These are phyloP conservation scores for Dipodomys stephensi DNA, from an alignment of 2,113 vertebrate species.

Conservation along the genomic window DNA sequence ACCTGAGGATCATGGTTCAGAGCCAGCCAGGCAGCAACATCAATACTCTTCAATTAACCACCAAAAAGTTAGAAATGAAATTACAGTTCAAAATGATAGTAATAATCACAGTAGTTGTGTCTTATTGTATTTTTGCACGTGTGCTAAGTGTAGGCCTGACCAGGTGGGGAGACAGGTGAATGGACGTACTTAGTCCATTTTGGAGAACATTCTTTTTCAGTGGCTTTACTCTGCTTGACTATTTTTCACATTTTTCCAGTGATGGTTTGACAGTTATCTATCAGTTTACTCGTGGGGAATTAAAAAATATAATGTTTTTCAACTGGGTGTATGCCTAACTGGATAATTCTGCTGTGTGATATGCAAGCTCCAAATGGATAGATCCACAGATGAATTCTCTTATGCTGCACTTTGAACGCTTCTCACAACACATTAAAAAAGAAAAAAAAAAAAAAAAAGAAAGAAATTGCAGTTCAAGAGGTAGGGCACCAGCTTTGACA, in stretches of 20 bases:
- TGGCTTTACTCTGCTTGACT: conserved; percentile 38
- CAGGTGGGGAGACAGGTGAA: conserved; percentile 65
- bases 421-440: conserved; percentile 81
- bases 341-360: conserved; percentile 59
- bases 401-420: conserved; percentile 80
- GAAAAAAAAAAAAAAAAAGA: too few species aligned
- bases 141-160: conserved; percentile 76
- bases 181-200: conserved; percentile 67
- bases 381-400: conserved; percentile 78
- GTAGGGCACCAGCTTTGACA: too few species aligned
- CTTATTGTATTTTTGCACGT: conserved; percentile 83
- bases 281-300: conserved; percentile 72
- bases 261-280: background rate
- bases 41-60: too few species aligned
- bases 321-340: conserved; percentile 73
- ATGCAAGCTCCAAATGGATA: conserved; percentile 44
- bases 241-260: conserved; percentile 62
- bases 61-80: too few species aligned
- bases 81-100: conserved; percentile 72
- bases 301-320: conserved; percentile 73
- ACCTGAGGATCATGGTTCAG: too few species aligned
- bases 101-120: conserved; percentile 82
- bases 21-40: too few species aligned
- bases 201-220: conserved; percentile 79
- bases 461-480: too few species aligned